A percentile compares a stretch with the other conserved stretches of the same genome.
These are phyloP conservation scores for Drymonia ruficornis DNA, from an alignment of 2,888 invertebrate genomes.

Conservation along the genomic window DNA sequence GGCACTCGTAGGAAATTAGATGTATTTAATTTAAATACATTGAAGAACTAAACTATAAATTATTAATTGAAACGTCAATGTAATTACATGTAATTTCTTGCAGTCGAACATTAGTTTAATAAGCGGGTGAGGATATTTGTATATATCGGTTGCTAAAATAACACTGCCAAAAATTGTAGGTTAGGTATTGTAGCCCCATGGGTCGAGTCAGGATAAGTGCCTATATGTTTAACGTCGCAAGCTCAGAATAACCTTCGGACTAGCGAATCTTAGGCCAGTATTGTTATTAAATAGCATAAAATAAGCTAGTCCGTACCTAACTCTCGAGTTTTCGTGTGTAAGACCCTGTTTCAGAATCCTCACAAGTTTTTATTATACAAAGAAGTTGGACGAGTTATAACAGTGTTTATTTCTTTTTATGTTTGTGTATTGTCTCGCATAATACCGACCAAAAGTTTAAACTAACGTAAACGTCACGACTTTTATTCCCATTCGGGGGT, in stretches of 20 bases:
- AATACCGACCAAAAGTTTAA: no score
- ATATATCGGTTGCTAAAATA: slow-evolving; percentile 26
- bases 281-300: background rate
- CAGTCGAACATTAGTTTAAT: background rate
- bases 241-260: background rate
- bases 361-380: no score
- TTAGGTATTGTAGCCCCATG: slow-evolving; percentile 11
- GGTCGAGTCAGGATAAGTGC: background rate
- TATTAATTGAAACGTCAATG: background rate
- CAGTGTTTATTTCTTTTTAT: no score
- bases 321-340: no score
- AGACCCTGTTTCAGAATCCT: no score
- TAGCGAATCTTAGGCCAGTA: background rate
- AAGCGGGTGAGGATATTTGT: slow-evolving; percentile 25
- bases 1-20: background rate
- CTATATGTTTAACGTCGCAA: background rate
- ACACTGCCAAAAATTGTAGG: slow-evolving; percentile 43
- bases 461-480: no score
- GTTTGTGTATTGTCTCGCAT: no score
- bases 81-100: background rate
- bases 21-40: background rate
- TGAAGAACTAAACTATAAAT: background rate
- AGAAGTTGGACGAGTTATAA: no score
- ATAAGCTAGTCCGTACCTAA: no score
- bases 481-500: no score